phyloP scores from a whole-genome alignment of 2,888 invertebrate genomes.

The Cheilosia vulpina region DNA sequence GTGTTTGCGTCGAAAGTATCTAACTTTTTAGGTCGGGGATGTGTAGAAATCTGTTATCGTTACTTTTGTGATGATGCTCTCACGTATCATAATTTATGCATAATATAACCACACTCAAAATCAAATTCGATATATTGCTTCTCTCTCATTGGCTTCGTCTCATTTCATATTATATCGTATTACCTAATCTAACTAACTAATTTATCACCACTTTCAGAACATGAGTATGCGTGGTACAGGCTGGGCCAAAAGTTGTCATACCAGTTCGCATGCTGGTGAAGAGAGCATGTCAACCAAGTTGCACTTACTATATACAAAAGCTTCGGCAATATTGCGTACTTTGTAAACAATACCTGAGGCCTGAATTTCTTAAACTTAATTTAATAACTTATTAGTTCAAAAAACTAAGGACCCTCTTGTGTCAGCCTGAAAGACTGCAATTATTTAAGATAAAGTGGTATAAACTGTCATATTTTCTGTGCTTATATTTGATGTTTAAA shows the following conservation, averaged over 20 bases:
- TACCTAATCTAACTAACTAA: not conserved
- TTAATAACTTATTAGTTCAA: too few relatives aligned
- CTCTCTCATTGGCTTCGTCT: conserved; percentile 19
- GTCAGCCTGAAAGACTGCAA: too few relatives aligned
- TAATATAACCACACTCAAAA: conserved; percentile 57
- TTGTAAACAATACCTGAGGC: too few relatives aligned
- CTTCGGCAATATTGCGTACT: too few relatives aligned
- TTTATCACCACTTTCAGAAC: not conserved
- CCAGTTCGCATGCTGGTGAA: too few relatives aligned
- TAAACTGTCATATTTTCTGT: too few relatives aligned
- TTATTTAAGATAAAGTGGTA: too few relatives aligned
- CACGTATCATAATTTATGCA: conserved; percentile 69
- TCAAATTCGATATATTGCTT: conserved; percentile 58
- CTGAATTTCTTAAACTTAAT: too few relatives aligned
- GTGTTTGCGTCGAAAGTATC: not conserved
- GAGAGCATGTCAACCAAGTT: too few relatives aligned
- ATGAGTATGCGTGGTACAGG: conserved; percentile 1
- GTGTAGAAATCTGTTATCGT: conserved; percentile 32
- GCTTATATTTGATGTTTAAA: too few relatives aligned
- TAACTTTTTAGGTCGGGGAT: not conserved
- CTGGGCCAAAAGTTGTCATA: not conserved
- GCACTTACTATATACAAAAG: too few relatives aligned
- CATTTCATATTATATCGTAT: conserved; percentile 35
- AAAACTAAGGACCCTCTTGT: too few relatives aligned
- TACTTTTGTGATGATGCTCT: conserved; percentile 46